Evolutionary conservation across 2,888 invertebrate species (phyloP), one percentile per base, ranked within the genome.

Genomic region (Lepidochitona cinerea): DNA sequence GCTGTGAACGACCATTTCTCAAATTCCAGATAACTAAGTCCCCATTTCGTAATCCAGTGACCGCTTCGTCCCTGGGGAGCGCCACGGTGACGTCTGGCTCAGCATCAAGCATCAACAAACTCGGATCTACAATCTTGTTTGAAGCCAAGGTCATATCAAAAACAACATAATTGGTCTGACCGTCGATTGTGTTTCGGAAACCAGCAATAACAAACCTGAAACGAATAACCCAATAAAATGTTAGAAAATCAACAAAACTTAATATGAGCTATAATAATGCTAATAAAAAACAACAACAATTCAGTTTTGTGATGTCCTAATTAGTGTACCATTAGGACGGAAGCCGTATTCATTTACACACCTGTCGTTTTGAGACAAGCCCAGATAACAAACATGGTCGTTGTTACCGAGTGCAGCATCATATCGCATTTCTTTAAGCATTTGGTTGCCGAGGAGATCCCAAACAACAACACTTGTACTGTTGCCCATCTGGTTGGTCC

Each of bases 11-110:
- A 36, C 87, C 88, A 29, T 89, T 89, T 18, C 87, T 79, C 74
- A 90, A 77, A 75, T 87, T 90, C 91, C 91, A 91, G 69, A 91
- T 84, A 35, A 88, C 84, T 23, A 91, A 83, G 71, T 91, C 89
- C 52, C 91, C 91, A 73, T 89, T 89, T 33, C 89, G 78, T 23
- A 90, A 85, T 33, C 90, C 91, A 36, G 90, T 90, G 23, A 89
- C 87, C 0, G 88, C 90, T 75, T 90, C 90, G 68, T 90, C 89
- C 70, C 86, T 85, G 36, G 88, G 89, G 69, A 90, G 81, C 23
- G 89, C 82, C 36, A 86, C 89, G 1, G 90, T 90, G 72, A 86
- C 86, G 32, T 88, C 87, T 18, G 88, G 88, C 68, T 85, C 81
- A 23, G 90, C 90, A 74, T 90, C 88, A 70, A 91, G 76, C 65